phyloP scores from a whole-genome alignment of 2,797 vertebrate genomes.

The Gallirallus australis region DNA sequence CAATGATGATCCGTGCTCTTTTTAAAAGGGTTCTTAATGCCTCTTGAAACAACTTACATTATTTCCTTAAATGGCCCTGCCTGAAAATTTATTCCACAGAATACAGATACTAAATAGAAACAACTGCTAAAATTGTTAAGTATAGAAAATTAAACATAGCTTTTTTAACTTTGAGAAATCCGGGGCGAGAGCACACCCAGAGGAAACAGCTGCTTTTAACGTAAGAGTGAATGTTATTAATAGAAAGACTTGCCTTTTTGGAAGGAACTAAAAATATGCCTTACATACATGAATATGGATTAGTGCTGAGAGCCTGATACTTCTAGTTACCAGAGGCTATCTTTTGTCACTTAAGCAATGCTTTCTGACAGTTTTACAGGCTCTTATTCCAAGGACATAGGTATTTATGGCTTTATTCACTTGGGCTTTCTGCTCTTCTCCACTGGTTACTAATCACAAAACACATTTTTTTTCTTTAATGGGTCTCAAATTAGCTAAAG shows the following conservation, averaged over 20 bases:
- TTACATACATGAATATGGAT: slow-evolving; percentile 27
- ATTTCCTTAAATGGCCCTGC: neutral
- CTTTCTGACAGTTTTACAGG: slow-evolving; percentile 80
- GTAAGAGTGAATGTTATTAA: neutral
- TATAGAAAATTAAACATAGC: slow-evolving; percentile 14
- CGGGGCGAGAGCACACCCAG: accelerated
- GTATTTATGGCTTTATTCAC: slow-evolving; percentile 77
- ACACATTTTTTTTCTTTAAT: slow-evolving; percentile 41
- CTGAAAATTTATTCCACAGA: neutral
- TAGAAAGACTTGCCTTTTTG: neutral
- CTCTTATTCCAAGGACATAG: slow-evolving; percentile 68
- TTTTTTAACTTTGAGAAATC: slow-evolving; percentile 10
- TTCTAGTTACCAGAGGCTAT: slow-evolving; percentile 61
- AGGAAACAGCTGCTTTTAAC: neutral
- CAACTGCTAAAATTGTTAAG: neutral
- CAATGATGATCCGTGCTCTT: neutral
- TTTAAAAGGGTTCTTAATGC: neutral
- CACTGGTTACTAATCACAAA: slow-evolving; percentile 63
- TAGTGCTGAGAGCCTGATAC: neutral
- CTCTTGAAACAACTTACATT: neutral
- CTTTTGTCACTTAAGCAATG: slow-evolving; percentile 72
- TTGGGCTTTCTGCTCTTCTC: slow-evolving; percentile 62
- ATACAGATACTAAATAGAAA: neutral
- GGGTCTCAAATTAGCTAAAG: slow-evolving; percentile 68
- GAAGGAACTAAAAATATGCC: slow-evolving; percentile 1